Evolutionary conservation across 1,140 invertebrate genomes (phyloP).

Genomic region (Drosophila littoralis): DNA sequence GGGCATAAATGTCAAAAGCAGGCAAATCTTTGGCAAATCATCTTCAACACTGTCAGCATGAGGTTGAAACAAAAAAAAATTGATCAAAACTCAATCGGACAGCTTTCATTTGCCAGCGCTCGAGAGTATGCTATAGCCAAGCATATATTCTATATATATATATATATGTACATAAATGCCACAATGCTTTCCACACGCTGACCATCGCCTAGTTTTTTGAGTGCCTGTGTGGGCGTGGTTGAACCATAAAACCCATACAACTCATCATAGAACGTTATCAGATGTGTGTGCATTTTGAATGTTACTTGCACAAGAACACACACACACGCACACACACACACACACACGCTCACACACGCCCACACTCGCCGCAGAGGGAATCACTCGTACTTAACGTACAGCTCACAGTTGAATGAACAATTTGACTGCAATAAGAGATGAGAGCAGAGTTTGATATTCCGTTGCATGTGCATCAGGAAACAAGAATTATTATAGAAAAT

Average conservation of each 20-base stretch:
- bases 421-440: conserved; percentile 30
- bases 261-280: conserved; percentile 27
- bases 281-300: conserved; percentile 40
- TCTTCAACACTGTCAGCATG: not conserved
- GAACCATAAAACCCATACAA: conserved; percentile 24
- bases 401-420: conserved; percentile 17
- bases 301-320: conserved; percentile 20
- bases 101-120: conserved; percentile 38
- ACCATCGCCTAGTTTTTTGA: conserved; percentile 13
- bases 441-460: not conserved
- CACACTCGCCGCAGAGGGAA: not conserved
- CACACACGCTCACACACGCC: not conserved
- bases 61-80: conserved; percentile 39
- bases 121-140: conserved; percentile 43
- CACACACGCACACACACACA: not conserved
- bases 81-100: conserved; percentile 34
- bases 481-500: too few relatives aligned
- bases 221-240: conserved; percentile 17
- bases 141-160: not conserved
- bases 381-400: not conserved
- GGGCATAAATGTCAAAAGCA: conserved; percentile 79
- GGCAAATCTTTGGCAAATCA: conserved; percentile 62
- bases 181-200: conserved; percentile 20
- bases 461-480: too few relatives aligned
- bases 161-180: conserved; percentile 4